Conservation (phyloP, 2,888 invertebrate species). For the Sisyra nigra region DNA sequence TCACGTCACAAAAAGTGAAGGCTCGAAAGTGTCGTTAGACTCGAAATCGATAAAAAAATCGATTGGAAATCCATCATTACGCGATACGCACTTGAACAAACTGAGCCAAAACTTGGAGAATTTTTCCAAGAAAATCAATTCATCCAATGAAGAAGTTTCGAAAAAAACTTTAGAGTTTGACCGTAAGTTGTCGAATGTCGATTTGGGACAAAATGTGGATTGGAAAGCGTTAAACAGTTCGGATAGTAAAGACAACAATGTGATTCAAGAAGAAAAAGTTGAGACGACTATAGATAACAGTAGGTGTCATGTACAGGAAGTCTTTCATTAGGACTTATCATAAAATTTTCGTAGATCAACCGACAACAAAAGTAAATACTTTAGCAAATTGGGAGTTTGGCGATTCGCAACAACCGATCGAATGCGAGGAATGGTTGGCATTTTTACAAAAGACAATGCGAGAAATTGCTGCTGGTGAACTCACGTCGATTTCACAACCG, state of each 20-base stretch:
- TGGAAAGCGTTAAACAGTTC: neutral
- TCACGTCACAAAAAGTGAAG: conserved; percentile 6
- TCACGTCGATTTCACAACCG: conserved; percentile 53
- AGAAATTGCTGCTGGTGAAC: conserved; percentile 66
- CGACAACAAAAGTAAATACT: conserved; percentile 10
- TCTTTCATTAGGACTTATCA: neutral
- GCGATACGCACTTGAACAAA: conserved; percentile 17
- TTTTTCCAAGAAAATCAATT: conserved; percentile 25
- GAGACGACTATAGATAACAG: conserved; percentile 4
- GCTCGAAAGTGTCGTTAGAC: neutral
- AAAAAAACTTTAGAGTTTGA: conserved; percentile 7
- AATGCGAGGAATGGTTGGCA: conserved; percentile 76
- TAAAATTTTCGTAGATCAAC: conserved; percentile 10
- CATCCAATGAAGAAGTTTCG: conserved; percentile 1
- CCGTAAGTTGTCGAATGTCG: conserved; percentile 7
- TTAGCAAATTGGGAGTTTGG: conserved; percentile 16
- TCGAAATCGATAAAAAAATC: conserved; percentile 4
- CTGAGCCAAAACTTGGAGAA: conserved; percentile 29
- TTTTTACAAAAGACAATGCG: conserved; percentile 67
- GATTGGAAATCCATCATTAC: neutral
- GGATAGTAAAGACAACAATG: neutral
- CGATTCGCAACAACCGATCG: conserved; percentile 37
- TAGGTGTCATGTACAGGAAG: neutral
- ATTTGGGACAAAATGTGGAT: conserved; percentile 8
- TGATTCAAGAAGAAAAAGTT: conserved; percentile 1